These are phyloP conservation scores for Ectropis grisescens DNA, from an alignment of 1,140 invertebrate genomes.

Conservation along the genomic window DNA sequence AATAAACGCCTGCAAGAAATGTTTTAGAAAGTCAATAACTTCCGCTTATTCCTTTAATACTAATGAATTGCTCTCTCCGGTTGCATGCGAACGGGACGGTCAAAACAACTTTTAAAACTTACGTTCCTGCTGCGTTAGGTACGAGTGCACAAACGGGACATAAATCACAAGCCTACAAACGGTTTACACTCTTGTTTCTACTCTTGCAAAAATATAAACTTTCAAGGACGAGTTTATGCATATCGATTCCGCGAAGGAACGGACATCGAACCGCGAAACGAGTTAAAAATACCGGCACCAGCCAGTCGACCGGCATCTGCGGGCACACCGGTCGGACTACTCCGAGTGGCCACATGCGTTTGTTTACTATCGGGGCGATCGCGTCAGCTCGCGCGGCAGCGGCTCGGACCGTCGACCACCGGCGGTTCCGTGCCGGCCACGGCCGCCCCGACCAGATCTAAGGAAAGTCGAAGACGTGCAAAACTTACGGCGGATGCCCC, in stretches of 20 bases:
- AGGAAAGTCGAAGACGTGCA: slow-evolving; percentile 21
- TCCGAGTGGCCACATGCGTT: slow-evolving; percentile 56
- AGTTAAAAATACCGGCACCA: slow-evolving; percentile 61
- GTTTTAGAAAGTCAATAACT: slow-evolving; percentile 35
- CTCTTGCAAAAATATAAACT: slow-evolving; percentile 33
- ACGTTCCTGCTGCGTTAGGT: slow-evolving; percentile 26
- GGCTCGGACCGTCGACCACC: too few relatives aligned
- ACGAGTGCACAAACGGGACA: slow-evolving; percentile 7
- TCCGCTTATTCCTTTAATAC: slow-evolving; percentile 17
- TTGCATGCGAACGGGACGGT: too few relatives aligned
- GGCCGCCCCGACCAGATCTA: slow-evolving; percentile 20
- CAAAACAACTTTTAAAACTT: slow-evolving; percentile 46
- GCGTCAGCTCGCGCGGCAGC: slow-evolving; percentile 19
- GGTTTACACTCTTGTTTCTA: slow-evolving; percentile 17
- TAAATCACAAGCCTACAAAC: slow-evolving; percentile 4
- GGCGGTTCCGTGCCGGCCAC: slow-evolving; percentile 13
- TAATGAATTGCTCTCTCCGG: too few relatives aligned
- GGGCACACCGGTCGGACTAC: slow-evolving; percentile 58
- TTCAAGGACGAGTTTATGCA: slow-evolving; percentile 57
- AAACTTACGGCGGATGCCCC: slow-evolving; percentile 85
- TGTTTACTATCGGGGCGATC: slow-evolving; percentile 62
- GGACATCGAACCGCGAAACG: slow-evolving; percentile 65
- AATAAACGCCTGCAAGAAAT: slow-evolving; percentile 27
- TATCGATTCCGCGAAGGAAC: slow-evolving; percentile 60
- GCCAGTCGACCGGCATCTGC: slow-evolving; percentile 52